phyloP scores from a whole-genome alignment of 2,113 vertebrate genomes.

The Melanerpes formicivorus region DNA sequence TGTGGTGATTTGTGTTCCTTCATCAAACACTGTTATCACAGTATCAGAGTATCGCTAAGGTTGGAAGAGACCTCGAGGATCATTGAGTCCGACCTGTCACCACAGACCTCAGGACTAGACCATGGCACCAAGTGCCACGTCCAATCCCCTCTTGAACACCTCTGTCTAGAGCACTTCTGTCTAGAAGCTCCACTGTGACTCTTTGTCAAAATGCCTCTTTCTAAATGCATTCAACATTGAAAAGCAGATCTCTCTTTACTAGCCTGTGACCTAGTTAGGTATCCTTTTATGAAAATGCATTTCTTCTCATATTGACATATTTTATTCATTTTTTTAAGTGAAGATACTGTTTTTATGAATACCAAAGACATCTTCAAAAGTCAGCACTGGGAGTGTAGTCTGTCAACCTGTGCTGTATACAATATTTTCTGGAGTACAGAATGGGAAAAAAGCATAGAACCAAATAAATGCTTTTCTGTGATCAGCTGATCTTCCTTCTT shows the following conservation, averaged over 20 bases:
- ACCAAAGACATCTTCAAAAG: conserved; percentile 49
- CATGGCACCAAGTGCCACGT: too few relatives aligned
- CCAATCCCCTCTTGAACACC: too few relatives aligned
- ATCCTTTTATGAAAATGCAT: neutral
- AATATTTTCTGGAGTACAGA: neutral
- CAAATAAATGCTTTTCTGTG: neutral
- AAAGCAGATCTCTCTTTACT: neutral
- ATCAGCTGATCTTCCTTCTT: neutral
- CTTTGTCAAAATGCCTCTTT: neutral
- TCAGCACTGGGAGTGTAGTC: neutral
- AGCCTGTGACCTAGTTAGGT: conserved; percentile 38
- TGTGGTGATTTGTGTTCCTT: neutral
- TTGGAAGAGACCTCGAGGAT: too few relatives aligned
- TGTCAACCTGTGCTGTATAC: neutral
- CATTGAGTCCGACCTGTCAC: too few relatives aligned
- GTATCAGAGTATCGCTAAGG: too few relatives aligned
- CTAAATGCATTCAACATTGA: neutral
- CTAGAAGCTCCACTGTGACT: neutral
- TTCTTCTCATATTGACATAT: conserved; percentile 27
- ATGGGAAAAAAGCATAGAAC: neutral
- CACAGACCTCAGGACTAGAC: too few relatives aligned
- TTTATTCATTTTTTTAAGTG: neutral
- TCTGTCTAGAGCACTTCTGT: too few relatives aligned
- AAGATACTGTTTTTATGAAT: conserved; percentile 43
- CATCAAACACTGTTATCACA: neutral